Base-by-base conservation (phyloP, 1,140 invertebrate genomes). In the Fopius arisanus region DNA sequence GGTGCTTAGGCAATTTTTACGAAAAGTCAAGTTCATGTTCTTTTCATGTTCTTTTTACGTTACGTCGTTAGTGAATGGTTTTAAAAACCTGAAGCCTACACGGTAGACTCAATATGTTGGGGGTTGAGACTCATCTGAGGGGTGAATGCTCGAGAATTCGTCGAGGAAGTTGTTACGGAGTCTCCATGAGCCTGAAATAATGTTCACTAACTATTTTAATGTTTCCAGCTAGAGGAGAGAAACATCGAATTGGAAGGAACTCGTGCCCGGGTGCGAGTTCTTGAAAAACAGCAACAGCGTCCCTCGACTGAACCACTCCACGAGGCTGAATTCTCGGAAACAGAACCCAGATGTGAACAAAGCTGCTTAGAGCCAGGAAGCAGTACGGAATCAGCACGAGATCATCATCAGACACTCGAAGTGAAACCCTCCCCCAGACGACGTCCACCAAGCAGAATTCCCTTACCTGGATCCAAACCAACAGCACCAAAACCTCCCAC, bases 181-280 rank as follows among this genome's bases (percentile, higher is more conserved):
- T n/a, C n/a, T n/a, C n/a, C n/a, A n/a, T n/a, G n/a, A n/a, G n/a
- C n/a, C n/a, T n/a, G n/a, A 23, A 69, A 54, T 19, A 28, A 67
- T 2, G 37, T 12, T 51, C 71, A 10, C 51, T 70, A 67, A 67
- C 51, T 26, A 67, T 43, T 7, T 19, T 3, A 48, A n/a, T 31
- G 28, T 54, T 48, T 7, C 73, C 87, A 95, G 93, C 83, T 96
- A 77, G 93, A 94, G 82, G 93, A 95, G 83, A 92, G 93, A 78
- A 94, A 91, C 75, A 95, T 95, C 74, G 94, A 96, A 82, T 78
- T 95, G 75, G 94, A 95, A 85, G 94, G 94, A 5, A 95, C 94
- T 1, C 88, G 91, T 74, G 94, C 94, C 0, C 90, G 92, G 59
- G 89, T 95, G 14, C 90, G 94, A 12, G 89, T 94, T 43, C 82